A percentile compares a stretch with the other conserved stretches of the same genome.
Evolutionary conservation across 2,113 vertebrate genomes (phyloP).

Genomic region (Picathartes gymnocephalus): DNA sequence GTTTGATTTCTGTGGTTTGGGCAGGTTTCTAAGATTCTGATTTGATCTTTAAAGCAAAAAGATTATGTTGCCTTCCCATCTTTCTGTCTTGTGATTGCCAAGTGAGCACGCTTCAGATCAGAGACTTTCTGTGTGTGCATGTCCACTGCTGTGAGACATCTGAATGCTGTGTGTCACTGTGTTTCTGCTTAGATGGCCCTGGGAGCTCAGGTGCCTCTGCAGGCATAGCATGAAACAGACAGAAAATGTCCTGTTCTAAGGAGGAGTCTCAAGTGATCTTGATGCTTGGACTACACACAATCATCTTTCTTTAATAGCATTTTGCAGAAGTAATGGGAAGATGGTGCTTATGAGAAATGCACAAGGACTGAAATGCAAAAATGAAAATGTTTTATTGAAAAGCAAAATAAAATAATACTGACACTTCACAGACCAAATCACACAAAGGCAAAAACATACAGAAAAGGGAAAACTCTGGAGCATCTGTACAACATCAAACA

Average conservation of each 20-base stretch:
- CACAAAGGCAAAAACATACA: constrained; percentile 39
- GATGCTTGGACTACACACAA: background rate
- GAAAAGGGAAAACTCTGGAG: background rate
- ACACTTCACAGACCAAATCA: constrained; percentile 32
- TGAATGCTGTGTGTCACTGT: background rate
- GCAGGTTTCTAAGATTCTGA: background rate
- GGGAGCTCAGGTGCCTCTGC: background rate
- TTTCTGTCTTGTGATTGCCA: background rate
- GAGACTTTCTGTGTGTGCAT: background rate
- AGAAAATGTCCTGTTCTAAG: background rate
- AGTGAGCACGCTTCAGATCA: background rate
- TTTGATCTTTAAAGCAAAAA: background rate
- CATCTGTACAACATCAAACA: background rate
- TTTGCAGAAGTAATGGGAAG: background rate
- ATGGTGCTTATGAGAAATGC: constrained; percentile 42
- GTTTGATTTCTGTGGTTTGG: background rate
- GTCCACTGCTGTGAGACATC: background rate
- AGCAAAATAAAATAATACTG: constrained; percentile 67
- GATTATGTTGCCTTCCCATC: background rate
- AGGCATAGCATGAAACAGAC: background rate
- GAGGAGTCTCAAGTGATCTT: background rate
- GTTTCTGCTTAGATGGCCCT: background rate
- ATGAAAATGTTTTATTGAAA: constrained; percentile 78
- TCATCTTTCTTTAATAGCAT: background rate
- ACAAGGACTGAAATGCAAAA: constrained; percentile 65